Evolutionary conservation across 2,113 vertebrate species (phyloP), one percentile per base, ranked within the genome.

Genomic region (Misgurnus mizolepis): DNA sequence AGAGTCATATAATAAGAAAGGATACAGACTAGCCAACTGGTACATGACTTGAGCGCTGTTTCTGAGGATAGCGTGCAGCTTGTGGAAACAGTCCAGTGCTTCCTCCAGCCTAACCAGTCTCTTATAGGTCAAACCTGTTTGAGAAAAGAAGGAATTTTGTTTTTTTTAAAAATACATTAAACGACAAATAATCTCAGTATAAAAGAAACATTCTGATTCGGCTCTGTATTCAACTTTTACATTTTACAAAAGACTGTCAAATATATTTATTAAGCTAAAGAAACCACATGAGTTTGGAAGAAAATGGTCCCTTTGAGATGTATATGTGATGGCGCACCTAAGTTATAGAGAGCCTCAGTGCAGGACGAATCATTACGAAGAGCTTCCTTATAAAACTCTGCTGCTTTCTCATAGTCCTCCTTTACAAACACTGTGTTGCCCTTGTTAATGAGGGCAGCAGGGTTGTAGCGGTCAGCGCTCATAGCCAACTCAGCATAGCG

Each of bases 301-400:
- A 34, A 34, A 34, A 1, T 34, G 27, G 27, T 22, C 22, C 15
- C 17, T 5, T 60, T 12, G 4, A 41, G 27, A 74, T 27, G n/a
- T 22, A 7, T 47, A 45, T 43, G 39, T 60, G 15, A 76, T 58
- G 15, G 45, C 73, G 92, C 88, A 98, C 98, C 98, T 84, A 99
- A 92, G 87, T 99, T 99, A 84, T 98, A 98, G 76, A 98, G 95
- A 4, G 95, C 96, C 90, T 98, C 97, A 0, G 97, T 97, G 89
- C 97, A 99, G 5, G 95, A 98, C 0, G 96, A 98, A 85, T 99
- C 98, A 5, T 98, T 99, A 86, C 96, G 93, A 56, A 99, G 91
- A 17, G 98, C 96, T 85, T 99, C 98, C 81, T 96, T 97, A 85
- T 95, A 99, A 87, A 96, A 98, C 84, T 99, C 98, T 18, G 95